A percentile compares a stretch with the other conserved stretches of the same genome.
phyloP scores from a whole-genome alignment of 2,113 vertebrate genomes.

The Danionella cerebrum region DNA sequence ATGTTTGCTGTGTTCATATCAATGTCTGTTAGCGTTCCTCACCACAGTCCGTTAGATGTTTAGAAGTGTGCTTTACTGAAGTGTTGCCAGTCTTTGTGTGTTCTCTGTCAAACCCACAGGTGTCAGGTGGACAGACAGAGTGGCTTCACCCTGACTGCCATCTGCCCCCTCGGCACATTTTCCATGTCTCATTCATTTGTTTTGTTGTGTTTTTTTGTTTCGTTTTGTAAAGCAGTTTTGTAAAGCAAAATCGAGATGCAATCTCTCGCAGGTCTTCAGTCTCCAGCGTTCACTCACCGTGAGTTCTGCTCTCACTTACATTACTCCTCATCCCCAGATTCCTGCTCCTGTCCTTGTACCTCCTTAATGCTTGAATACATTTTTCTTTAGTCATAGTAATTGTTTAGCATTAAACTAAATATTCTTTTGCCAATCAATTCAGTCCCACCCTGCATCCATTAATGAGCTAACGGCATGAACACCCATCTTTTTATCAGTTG shows the following conservation, averaged over 20 bases:
- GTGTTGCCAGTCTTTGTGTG: constrained; percentile 43
- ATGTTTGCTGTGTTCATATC: background rate
- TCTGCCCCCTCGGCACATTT: constrained; percentile 34
- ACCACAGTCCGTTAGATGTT: background rate
- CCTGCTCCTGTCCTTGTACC: background rate
- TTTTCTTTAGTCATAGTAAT: no score
- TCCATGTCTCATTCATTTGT: constrained; percentile 74
- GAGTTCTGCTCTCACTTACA: constrained; percentile 63
- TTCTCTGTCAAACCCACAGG: constrained; percentile 43
- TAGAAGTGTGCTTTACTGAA: constrained; percentile 23
- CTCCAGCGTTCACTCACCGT: constrained; percentile 96
- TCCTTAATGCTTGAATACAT: background rate
- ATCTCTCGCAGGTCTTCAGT: constrained; percentile 97
- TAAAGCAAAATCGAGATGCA: constrained; percentile 97
- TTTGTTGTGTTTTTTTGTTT: constrained; percentile 41
- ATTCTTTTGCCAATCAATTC: no score
- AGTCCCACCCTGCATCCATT: no score
- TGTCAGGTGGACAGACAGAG: constrained; percentile 37
- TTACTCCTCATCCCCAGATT: background rate
- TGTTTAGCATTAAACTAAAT: no score
- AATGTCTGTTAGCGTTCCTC: background rate
- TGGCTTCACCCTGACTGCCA: constrained; percentile 26
- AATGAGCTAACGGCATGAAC: no score
- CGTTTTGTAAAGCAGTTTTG: constrained; percentile 98
- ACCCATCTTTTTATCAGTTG: no score